These are phyloP conservation scores for Nymphalis io DNA, from an alignment of 1,140 invertebrate species.

Conservation along the genomic window DNA sequence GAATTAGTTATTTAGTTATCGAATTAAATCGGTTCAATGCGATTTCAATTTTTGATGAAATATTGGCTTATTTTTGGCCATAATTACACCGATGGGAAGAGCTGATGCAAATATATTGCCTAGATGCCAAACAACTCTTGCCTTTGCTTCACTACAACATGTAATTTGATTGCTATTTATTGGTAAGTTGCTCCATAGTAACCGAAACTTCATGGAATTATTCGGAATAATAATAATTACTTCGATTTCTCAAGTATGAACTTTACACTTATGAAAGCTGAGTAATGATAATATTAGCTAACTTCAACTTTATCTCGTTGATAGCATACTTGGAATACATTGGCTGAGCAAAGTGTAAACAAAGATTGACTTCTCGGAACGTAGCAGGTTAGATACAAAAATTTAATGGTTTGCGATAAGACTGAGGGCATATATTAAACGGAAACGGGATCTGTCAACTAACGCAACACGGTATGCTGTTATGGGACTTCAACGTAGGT, in stretches of 20 bases:
- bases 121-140: no score
- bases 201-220: no score
- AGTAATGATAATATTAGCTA: conserved; percentile 20
- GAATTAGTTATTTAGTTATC: no score
- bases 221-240: no score
- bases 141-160: no score
- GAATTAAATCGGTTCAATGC: no score
- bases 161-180: no score
- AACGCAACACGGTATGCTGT: background rate
- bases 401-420: conserved; percentile 38
- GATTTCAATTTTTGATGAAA: no score
- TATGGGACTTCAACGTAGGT: conserved; percentile 1
- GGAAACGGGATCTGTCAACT: conserved; percentile 34
- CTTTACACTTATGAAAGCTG: background rate
- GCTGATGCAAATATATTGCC: no score
- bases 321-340: conserved; percentile 31
- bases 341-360: conserved; percentile 26
- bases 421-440: conserved; percentile 45
- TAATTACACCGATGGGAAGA: no score
- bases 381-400: conserved; percentile 29
- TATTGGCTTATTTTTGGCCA: no score
- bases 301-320: conserved; percentile 7
- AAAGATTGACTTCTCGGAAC: conserved; percentile 36
- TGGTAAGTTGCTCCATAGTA: no score
- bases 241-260: background rate